A percentile compares a stretch with the other conserved stretches of the same genome.
phyloP scores from a whole-genome alignment of 2,888 invertebrate genomes.

The Pristionchus arcanus region DNA sequence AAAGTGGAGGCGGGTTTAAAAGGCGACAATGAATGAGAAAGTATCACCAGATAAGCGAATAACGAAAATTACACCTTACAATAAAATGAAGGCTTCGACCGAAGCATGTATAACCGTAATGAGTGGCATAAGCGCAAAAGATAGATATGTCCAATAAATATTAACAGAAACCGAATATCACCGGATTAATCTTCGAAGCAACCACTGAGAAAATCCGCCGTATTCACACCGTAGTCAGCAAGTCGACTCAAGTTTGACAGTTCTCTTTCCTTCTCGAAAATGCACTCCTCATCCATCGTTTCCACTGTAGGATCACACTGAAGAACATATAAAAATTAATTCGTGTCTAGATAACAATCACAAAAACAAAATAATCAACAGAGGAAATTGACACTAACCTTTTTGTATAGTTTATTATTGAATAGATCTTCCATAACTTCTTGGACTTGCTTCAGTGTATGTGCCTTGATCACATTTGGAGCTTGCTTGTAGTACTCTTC shows the following conservation, averaged over 20 bases:
- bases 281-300: conserved; percentile 42
- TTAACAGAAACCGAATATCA: not conserved
- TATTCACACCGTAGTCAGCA: conserved; percentile 5
- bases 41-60: not conserved
- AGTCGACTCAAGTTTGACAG: conserved; percentile 17
- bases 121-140: not conserved
- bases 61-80: not conserved
- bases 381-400: not conserved
- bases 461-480: conserved; percentile 35
- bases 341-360: not conserved
- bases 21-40: not conserved
- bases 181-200: conserved; percentile 22
- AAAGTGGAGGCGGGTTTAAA: not conserved
- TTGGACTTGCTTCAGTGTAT: conserved; percentile 2
- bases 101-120: not conserved
- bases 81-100: not conserved
- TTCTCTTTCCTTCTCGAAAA: conserved; percentile 54
- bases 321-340: not conserved
- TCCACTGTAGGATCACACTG: conserved; percentile 7
- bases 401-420: conserved; percentile 4
- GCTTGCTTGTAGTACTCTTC: conserved; percentile 45
- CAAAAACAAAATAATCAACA: not conserved
- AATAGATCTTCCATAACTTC: conserved; percentile 38
- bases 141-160: not conserved
- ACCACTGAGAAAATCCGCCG: conserved; percentile 35